Evolutionary conservation across 2,113 vertebrate genomes (phyloP).

Genomic region (Crotalus viridis): DNA sequence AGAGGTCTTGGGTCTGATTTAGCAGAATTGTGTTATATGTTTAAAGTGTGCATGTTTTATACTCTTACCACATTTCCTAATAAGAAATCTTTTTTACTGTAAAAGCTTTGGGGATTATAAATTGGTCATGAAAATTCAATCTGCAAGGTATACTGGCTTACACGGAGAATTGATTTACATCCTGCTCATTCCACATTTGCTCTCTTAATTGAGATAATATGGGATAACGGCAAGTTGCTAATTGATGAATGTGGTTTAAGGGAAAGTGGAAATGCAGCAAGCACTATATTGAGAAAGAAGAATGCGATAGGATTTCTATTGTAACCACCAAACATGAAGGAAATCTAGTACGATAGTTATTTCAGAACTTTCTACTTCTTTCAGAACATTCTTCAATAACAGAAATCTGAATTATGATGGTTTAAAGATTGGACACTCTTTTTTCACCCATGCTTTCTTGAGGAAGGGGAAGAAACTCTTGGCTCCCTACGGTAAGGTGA

Average conservation of each 20-base stretch:
- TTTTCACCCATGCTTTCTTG: not conserved
- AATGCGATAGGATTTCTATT: slow-evolving; percentile 58
- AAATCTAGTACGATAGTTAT: slow-evolving; percentile 19
- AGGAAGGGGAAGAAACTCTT: not conserved
- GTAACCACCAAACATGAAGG: slow-evolving; percentile 46
- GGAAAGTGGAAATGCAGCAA: slow-evolving; percentile 54
- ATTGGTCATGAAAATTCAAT: slow-evolving; percentile 23
- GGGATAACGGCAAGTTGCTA: slow-evolving; percentile 58
- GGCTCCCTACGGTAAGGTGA: not conserved
- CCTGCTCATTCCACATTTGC: slow-evolving; percentile 45
- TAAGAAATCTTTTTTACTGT: slow-evolving; percentile 26
- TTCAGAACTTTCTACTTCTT: not conserved
- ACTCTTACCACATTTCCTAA: slow-evolving; percentile 12
- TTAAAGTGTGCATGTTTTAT: not conserved
- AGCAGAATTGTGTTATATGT: not conserved
- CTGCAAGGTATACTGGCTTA: slow-evolving; percentile 31
- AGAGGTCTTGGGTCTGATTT: not conserved
- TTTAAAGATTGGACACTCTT: not conserved
- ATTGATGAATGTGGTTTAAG: slow-evolving; percentile 58
- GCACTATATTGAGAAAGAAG: slow-evolving; percentile 53
- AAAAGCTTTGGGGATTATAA: slow-evolving; percentile 25
- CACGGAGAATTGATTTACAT: slow-evolving; percentile 52
- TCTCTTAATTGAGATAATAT: slow-evolving; percentile 64
- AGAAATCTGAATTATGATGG: not conserved
- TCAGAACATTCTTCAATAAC: not conserved